Base-by-base conservation (phyloP, 1,140 invertebrate species). In the Euwallacea fornicatus region DNA sequence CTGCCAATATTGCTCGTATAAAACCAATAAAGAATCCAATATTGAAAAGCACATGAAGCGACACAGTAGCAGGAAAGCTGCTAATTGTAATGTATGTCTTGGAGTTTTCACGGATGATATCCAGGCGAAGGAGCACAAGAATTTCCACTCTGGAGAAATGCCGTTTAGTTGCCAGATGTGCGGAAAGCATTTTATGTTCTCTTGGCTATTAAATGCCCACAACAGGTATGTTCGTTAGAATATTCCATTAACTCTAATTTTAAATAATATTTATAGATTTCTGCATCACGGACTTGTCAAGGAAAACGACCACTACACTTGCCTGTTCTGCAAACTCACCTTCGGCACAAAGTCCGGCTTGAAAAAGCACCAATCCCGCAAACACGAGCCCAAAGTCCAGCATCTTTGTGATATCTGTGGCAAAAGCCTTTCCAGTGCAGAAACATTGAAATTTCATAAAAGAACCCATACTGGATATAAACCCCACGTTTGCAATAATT, bases 391-490 rank as follows among this genome's bases (percentile, higher is more conserved):
- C 6, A 75, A 71, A 66, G 67, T 73, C 9, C 66, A 66, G 8
- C 69, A 65, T 46, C 53, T 88, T 0, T 91, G 89, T 79, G 87
- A 89, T 74, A 87, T 91, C 33, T 93, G 93, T 81, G 88, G 88
- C 13, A 94, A 96, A 83, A 87, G 89, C 69, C 87, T 96, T 53
- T 87, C 87, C 41, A 87, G 84, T 56, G 83, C 85, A 0, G 88
- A 90, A 64, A 88, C 90, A 55, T 81, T 91, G 56, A 87, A 91
- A 67, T 91, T 91, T 13, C 92, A 93, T 81, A 88, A 91, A 72
- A 82, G 90, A 75, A 83, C 89, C 76, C 91, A 93, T 81, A 91
- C 88, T 44, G 91, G 91, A 4, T 88, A 91, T 75, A 86, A 90
- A 71, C 91, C 91, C 0, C 92, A 91, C 79, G 84, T 85, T 72